phyloP scores from a whole-genome alignment of 2,888 invertebrate genomes.

The Ectropis crepuscularia region DNA sequence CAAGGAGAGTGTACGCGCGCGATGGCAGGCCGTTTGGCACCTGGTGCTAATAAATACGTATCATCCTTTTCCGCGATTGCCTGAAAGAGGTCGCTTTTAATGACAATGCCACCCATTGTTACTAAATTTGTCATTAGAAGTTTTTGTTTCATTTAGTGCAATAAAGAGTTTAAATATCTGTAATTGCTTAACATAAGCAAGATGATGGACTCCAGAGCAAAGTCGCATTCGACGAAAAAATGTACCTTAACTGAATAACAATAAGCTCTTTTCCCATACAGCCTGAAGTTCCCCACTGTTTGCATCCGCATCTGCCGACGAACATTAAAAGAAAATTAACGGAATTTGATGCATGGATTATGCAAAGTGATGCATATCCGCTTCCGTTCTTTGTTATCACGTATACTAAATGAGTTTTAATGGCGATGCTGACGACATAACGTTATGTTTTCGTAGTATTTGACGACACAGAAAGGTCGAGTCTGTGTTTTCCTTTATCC shows the following conservation, averaged over 20 bases:
- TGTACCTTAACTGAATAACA: background rate
- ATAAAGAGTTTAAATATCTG: no score
- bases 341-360: constrained; percentile 81
- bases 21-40: no score
- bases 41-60: no score
- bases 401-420: constrained; percentile 71
- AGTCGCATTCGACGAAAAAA: background rate
- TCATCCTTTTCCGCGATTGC: no score
- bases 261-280: constrained; percentile 5
- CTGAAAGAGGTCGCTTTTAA: no score
- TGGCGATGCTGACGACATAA: constrained; percentile 54
- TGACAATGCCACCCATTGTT: no score
- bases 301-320: constrained; percentile 57
- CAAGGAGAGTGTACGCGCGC: no score
- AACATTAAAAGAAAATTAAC: constrained; percentile 82
- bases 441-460: constrained; percentile 50
- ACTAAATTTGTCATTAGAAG: no score
- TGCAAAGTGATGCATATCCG: constrained; percentile 78
- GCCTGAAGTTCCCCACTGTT: constrained; percentile 31
- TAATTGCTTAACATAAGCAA: no score
- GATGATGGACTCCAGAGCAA: background rate
- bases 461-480: constrained; percentile 20
- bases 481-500: background rate
- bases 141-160: no score
- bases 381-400: constrained; percentile 72